phyloP scores from a whole-genome alignment of 2,797 vertebrate genomes.

The Argentina silus region DNA sequence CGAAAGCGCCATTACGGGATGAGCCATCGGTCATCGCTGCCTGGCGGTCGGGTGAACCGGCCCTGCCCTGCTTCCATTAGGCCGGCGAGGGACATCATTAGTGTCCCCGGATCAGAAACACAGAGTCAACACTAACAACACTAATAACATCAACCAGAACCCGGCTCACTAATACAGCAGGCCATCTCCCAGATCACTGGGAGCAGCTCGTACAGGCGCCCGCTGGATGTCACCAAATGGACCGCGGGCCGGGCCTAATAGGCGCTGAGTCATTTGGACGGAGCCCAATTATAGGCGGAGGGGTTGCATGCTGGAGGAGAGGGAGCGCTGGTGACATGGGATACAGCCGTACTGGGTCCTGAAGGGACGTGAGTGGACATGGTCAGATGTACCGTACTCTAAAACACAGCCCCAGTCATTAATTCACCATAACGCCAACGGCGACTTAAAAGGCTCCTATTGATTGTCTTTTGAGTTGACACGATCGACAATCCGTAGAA shows the following conservation, averaged over 20 bases:
- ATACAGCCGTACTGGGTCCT: constrained; percentile 3
- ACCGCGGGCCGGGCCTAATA: background rate
- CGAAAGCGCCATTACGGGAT: constrained; percentile 39
- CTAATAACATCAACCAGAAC: background rate
- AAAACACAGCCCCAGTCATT: no score
- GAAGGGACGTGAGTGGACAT: constrained; percentile 17
- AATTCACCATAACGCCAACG: constrained; percentile 58
- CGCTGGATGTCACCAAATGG: background rate
- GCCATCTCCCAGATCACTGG: background rate
- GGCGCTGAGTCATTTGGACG: constrained; percentile 4
- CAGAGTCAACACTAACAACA: background rate
- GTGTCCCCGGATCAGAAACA: background rate
- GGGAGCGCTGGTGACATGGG: background rate
- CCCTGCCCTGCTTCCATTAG: background rate
- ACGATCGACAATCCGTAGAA: constrained; percentile 60
- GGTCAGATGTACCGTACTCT: constrained; percentile 39
- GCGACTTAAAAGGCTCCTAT: constrained; percentile 58
- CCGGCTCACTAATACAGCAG: background rate
- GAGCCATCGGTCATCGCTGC: constrained; percentile 31
- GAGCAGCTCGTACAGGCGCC: background rate
- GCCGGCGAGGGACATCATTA: background rate
- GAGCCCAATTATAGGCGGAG: background rate
- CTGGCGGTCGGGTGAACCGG: constrained; percentile 7
- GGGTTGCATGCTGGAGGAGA: background rate
- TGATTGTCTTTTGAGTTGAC: constrained; percentile 58